Base-by-base conservation (phyloP, 92 coral and sea anemone genomes). In the Zoanthus solanderi region DNA sequence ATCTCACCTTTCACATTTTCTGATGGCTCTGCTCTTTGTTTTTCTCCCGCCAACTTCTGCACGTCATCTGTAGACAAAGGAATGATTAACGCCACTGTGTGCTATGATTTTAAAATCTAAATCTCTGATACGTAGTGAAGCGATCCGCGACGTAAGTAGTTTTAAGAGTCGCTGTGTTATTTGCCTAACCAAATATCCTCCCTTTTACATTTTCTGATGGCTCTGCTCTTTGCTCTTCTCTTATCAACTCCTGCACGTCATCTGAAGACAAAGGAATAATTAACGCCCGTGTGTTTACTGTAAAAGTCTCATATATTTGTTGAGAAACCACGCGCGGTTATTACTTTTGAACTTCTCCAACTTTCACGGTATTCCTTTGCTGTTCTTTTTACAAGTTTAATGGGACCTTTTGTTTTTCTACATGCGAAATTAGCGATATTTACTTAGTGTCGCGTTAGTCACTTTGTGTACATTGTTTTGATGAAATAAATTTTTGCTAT, bases 191-290 rank as follows among this genome's bases (percentile, higher is more conserved):
- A 57, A 57, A 57, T 57, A 57, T 57, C 63, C 14, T 57, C 3
- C 63, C 63, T 9, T 57, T 57, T 57, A 2, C 63, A 57, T 57
- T 57, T 57, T 57, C 63, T 57, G 63, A 57, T 57, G 9, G 63
- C 63, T 12, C 63, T 57, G 9, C 63, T 57, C 16, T 57, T 57
- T 57, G 63, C 63, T 57, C 63, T 57, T 9, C 61, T 56, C 61
- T n/a, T n/a, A 57, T 57, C 63, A 57, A 57, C 63, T 57, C 16
- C 63, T 57, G 9, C 9, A 57, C 63, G 4, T 57, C 63, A 57
- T 57, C 63, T 57, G 63, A 57, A 57, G 63, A 57, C 63, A 57
- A 57, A 57, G 63, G 63, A 57, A 57, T 57, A 57, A 57, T 57
- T 57, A 57, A 57, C 63, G 63, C 63, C 63, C 63, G 9, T 57